These are phyloP conservation scores for Tenthredo distinguenda DNA, from an alignment of 2,888 invertebrate species.

Conservation along the genomic window DNA sequence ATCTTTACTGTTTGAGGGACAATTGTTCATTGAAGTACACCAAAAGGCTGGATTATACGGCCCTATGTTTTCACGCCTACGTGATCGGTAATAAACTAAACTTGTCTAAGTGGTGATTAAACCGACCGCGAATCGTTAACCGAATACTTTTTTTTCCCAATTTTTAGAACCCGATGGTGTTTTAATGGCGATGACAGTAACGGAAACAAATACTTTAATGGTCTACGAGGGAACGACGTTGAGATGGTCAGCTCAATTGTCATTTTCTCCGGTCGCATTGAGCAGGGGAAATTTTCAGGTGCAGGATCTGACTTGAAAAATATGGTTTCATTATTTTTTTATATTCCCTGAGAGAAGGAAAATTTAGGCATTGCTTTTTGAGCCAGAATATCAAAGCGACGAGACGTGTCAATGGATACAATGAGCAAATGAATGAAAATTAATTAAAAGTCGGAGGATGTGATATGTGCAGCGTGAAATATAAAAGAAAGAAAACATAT, in stretches of 20 bases:
- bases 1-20: conserved; percentile 89
- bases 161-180: conserved; percentile 85
- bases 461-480: not conserved
- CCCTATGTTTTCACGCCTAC: conserved; percentile 88
- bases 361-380: not conserved
- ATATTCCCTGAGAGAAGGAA: not conserved
- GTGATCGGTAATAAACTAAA: conserved; percentile 79
- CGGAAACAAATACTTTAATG: conserved; percentile 90
- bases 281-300: conserved; percentile 86
- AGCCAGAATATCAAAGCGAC: not conserved
- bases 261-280: conserved; percentile 87
- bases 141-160: not conserved
- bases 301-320: conserved; percentile 60
- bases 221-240: conserved; percentile 92
- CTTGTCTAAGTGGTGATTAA: not conserved
- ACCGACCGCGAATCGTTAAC: not conserved
- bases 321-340: not conserved
- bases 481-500: not conserved
- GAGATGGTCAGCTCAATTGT: conserved; percentile 94
- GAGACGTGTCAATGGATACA: not conserved
- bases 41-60: conserved; percentile 91
- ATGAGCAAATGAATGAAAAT: not conserved
- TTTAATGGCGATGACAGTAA: conserved; percentile 86
- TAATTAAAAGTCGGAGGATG: conserved; percentile 21
- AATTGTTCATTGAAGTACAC: conserved; percentile 88